A percentile compares a stretch with the other conserved stretches of the same genome.
Conservation (phyloP, 2,113 vertebrate species). For the cattle (Bos taurus) region DNA sequence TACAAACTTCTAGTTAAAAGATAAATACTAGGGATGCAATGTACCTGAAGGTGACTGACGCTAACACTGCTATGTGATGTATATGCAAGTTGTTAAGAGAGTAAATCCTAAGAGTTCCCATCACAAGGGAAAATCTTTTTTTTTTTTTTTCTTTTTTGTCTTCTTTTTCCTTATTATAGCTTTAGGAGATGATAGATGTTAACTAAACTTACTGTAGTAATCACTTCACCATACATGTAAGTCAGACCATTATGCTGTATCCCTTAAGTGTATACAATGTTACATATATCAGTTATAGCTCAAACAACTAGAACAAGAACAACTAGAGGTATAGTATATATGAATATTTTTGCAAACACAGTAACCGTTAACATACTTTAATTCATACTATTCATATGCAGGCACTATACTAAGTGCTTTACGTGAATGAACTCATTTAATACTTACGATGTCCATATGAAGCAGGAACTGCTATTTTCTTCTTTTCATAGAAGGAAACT, state of each 20-base stretch:
- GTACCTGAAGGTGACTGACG: not conserved
- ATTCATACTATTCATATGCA: not conserved
- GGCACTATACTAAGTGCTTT: not conserved
- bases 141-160: not conserved
- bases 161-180: not conserved
- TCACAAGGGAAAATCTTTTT: not conserved
- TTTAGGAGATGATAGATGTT: not conserved
- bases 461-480: not conserved
- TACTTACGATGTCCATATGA: not conserved
- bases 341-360: not conserved
- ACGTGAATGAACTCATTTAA: not conserved
- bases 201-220: not conserved
- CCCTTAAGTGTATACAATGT: not conserved
- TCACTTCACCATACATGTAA: not conserved
- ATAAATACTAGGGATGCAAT: not conserved
- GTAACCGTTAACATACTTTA: not conserved
- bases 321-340: not conserved
- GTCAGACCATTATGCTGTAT: not conserved
- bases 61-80: not conserved
- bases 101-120: not conserved
- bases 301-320: not conserved
- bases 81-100: not conserved
- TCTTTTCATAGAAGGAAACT: not conserved
- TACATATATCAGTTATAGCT: not conserved
- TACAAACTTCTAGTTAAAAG: not conserved